These are phyloP conservation scores for Eudasyphora cyanicolor DNA, from an alignment of 2,888 invertebrate species.

Conservation along the genomic window DNA sequence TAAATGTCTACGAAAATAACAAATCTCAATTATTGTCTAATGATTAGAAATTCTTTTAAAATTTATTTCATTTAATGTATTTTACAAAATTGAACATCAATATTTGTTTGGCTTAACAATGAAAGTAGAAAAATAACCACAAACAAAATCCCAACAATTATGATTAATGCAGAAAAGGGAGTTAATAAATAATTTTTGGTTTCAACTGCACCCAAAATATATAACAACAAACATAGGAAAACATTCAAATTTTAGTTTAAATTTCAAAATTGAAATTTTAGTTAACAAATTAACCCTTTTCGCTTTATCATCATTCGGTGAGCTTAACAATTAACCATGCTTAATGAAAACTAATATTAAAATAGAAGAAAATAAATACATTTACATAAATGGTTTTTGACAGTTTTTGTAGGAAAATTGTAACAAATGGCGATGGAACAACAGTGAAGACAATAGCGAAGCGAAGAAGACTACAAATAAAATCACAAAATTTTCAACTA, in stretches of 20 bases:
- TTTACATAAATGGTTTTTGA: constrained; percentile 29
- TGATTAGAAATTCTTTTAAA: no score
- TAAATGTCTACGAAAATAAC: no score
- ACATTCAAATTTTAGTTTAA: background rate
- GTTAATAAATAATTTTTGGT: constrained; percentile 5
- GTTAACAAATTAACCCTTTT: background rate
- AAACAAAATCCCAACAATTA: no score
- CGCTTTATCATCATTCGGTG: background rate
- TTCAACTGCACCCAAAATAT: no score
- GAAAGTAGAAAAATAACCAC: no score
- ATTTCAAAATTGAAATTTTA: background rate
- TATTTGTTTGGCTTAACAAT: no score
- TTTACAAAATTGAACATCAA: no score
- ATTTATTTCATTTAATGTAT: no score
- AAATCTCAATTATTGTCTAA: no score
- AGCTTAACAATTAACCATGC: background rate
- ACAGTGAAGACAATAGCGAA: background rate
- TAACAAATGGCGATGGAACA: background rate
- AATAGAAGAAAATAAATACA: constrained; percentile 19
- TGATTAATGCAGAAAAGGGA: no score
- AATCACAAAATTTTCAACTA: constrained; percentile 56
- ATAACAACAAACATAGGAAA: no score
- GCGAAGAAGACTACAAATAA: constrained; percentile 51
- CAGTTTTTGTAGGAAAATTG: constrained; percentile 40
- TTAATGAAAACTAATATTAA: background rate